Evolutionary conservation across 2,797 vertebrate species (phyloP).

Genomic region (Erethizon dorsatum): DNA sequence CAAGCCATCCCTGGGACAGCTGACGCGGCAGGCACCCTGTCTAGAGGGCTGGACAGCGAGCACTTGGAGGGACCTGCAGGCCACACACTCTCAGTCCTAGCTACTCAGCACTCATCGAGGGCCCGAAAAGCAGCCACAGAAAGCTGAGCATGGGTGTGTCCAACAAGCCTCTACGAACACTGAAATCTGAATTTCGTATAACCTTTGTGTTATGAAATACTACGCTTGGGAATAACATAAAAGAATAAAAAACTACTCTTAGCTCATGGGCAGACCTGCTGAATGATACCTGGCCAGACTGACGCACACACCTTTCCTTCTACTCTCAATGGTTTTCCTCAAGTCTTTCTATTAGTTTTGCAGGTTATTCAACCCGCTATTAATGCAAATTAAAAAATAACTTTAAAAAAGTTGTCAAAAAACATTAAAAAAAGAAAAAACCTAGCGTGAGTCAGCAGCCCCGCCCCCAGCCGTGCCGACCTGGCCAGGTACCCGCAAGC

Average conservation of each 20-base stretch:
- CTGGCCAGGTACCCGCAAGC: not conserved
- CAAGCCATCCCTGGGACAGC: not conserved
- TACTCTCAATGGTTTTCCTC: not conserved
- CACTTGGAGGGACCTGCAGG: no score
- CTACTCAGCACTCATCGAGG: not conserved
- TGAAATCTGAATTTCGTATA: not conserved
- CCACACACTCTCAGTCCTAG: not conserved
- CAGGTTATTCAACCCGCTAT: not conserved
- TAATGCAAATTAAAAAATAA: not conserved
- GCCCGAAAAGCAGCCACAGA: not conserved
- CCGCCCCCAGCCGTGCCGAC: not conserved
- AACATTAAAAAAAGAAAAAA: conserved; percentile 14
- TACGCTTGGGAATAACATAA: not conserved
- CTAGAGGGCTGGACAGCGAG: no score
- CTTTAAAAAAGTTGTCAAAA: not conserved
- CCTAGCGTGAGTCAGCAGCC: not conserved
- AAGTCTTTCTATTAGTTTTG: not conserved
- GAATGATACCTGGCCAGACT: not conserved
- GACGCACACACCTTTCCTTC: not conserved
- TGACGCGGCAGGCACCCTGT: not conserved
- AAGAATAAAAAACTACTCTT: not conserved
- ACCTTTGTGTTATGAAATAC: not conserved
- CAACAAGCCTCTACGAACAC: not conserved
- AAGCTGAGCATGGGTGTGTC: rapidly evolving
- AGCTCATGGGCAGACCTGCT: not conserved